Conservation (phyloP, 64 coral and sea anemone species). For the Stichodactyla helianthus region DNA sequence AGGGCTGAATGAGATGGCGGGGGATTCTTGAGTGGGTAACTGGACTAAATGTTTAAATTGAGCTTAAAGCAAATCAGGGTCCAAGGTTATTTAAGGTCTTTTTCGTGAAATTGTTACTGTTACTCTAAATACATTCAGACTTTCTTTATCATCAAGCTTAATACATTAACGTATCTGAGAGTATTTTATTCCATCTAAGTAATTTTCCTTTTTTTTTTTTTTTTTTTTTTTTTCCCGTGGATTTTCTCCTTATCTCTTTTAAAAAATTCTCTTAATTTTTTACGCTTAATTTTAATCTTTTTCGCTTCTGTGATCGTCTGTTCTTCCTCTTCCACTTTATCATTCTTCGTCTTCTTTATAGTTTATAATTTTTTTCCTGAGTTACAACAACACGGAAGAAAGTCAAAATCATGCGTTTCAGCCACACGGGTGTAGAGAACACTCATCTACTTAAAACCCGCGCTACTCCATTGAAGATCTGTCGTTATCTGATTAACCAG, state of each 20-base stretch:
- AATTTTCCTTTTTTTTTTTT: background rate
- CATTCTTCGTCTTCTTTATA: too few relatives aligned
- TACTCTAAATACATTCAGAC: too few relatives aligned
- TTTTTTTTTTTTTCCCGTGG: background rate
- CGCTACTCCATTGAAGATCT: background rate
- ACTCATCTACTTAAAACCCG: background rate
- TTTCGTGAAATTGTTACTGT: background rate
- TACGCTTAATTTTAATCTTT: background rate
- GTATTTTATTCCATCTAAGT: too few relatives aligned
- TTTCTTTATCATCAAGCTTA: background rate
- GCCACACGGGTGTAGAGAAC: background rate
- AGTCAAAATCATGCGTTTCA: background rate
- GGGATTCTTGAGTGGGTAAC: background rate
- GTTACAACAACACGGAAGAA: background rate
- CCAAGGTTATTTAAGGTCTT: background rate
- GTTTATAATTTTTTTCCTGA: too few relatives aligned
- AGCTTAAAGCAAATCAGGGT: background rate
- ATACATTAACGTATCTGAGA: too few relatives aligned
- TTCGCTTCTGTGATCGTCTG: too few relatives aligned
- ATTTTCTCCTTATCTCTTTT: too few relatives aligned
- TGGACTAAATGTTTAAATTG: background rate
- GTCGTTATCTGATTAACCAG: constrained; percentile 15
- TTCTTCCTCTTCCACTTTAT: background rate
- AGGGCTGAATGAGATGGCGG: background rate
- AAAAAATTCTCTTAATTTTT: background rate